Evolutionary conservation across 2,888 invertebrate species (phyloP), one percentile per base, ranked within the genome.

Genomic region (Alitta virens): DNA sequence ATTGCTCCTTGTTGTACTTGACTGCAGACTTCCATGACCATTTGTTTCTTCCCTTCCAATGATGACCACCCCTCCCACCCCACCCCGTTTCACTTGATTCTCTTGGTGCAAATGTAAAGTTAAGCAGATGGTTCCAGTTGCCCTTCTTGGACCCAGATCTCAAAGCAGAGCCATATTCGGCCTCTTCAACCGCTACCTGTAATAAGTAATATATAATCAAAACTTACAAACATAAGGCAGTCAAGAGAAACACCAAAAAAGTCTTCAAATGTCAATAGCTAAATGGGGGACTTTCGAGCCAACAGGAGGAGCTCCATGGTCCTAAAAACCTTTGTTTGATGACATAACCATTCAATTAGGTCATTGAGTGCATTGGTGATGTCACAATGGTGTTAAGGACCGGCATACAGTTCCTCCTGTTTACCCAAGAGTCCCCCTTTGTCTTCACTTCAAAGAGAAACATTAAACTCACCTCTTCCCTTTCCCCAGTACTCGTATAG

Each of bases 1-100:
- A 97, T 76, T 94, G 90, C 79, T 96, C 94, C 84, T 94, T 94
- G 82, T 91, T 93, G 83, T 92, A 94, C 78, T 89, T 90, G 74
- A 71, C 63, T 51, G 65, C 67, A 54, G 52, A 43, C 24, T 49
- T 53, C 3, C 62, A 62, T 25, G 63, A 59, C 60, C 70, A 70
- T n/a, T 68, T 62, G 60, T 70, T 66, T 33, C 63, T 54, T 43
- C 62, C 56, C 62, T 63, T 60, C 16, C 68, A 65, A 59, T 65
- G 65, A 40, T 63, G 62, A 56, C 65, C 65, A 23, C 68, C 62
- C 21, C 65, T 60, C 5, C 67, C 66, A 25, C 62, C 58, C 7
- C 62, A 58, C 2, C 66, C 65, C 38, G 62, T 54, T 7, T 56
- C 58, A 50, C 60, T 77, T 88, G 54, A 53, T 23, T 66, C 71